phyloP scores from a whole-genome alignment of 2,888 invertebrate genomes.

The Leptura quadrifasciata region DNA sequence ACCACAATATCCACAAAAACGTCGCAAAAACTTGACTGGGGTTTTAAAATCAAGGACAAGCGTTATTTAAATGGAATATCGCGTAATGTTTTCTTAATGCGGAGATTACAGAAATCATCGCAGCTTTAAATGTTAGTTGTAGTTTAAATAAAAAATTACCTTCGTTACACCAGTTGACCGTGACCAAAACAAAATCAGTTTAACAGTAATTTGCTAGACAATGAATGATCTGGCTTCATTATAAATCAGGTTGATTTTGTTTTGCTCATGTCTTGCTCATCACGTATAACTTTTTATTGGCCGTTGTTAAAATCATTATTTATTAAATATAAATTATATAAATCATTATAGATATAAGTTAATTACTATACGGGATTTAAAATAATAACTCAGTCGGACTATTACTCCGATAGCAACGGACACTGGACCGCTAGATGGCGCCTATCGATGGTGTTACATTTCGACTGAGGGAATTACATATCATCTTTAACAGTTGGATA shows the following conservation, averaged over 20 bases:
- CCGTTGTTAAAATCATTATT: neutral
- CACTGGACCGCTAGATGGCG: no score
- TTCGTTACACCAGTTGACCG: neutral
- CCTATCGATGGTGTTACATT: no score
- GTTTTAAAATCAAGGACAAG: no score
- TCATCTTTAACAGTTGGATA: no score
- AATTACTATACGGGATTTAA: no score
- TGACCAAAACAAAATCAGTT: conserved; percentile 1
- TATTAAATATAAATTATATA: neutral
- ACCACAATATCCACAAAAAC: no score
- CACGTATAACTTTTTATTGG: neutral
- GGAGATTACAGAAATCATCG: neutral
- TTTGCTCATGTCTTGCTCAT: neutral
- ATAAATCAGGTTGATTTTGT: conserved; percentile 1
- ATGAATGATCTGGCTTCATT: neutral
- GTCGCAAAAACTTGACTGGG: no score
- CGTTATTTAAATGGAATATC: no score
- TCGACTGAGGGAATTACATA: no score
- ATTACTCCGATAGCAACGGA: no score
- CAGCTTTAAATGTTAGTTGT: neutral
- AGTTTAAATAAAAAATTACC: neutral
- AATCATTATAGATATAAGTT: neutral
- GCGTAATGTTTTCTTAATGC: no score
- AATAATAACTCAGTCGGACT: no score
- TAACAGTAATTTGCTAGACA: neutral